Percentiles rank a stretch among this genome's conserved stretches.
Evolutionary conservation across 2,797 vertebrate species (phyloP).

Genomic region (Erethizon dorsatum): DNA sequence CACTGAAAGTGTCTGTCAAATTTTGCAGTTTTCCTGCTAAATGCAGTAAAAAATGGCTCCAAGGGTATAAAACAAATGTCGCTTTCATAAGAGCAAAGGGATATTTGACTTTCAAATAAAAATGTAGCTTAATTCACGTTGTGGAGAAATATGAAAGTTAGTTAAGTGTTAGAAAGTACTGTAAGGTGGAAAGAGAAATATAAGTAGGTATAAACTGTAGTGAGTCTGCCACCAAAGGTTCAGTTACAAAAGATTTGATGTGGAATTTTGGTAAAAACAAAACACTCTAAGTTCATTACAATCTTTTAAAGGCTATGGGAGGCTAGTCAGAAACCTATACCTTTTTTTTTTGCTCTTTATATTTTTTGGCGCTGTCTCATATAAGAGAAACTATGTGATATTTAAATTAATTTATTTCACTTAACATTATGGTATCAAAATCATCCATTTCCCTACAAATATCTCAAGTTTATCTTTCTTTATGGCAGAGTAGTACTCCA

Average conservation of each 20-base stretch:
- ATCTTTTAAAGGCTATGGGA: slow-evolving; percentile 62
- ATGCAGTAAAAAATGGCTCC: slow-evolving; percentile 59
- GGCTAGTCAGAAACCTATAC: slow-evolving; percentile 81
- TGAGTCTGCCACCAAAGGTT: background rate
- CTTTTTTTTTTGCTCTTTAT: background rate
- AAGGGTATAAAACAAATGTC: slow-evolving; percentile 75
- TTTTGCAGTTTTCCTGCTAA: slow-evolving; percentile 76
- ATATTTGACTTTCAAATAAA: slow-evolving; percentile 78
- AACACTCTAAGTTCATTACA: background rate
- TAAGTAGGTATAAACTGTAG: background rate
- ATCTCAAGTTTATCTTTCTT: background rate
- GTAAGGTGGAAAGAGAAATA: slow-evolving; percentile 54
- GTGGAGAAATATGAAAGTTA: slow-evolving; percentile 50
- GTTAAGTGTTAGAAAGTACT: slow-evolving; percentile 62
- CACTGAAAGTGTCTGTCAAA: slow-evolving; percentile 61
- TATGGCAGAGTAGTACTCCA: background rate
- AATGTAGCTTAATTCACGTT: slow-evolving; percentile 50
- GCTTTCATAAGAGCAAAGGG: slow-evolving; percentile 72
- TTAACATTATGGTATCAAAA: background rate
- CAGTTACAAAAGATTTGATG: background rate
- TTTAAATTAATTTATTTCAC: background rate
- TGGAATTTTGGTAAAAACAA: background rate
- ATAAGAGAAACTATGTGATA: background rate
- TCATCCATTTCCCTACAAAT: background rate
- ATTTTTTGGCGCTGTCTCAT: background rate